Evolutionary conservation across 1,140 invertebrate genomes (phyloP).

Genomic region (Drosophila sproati): DNA sequence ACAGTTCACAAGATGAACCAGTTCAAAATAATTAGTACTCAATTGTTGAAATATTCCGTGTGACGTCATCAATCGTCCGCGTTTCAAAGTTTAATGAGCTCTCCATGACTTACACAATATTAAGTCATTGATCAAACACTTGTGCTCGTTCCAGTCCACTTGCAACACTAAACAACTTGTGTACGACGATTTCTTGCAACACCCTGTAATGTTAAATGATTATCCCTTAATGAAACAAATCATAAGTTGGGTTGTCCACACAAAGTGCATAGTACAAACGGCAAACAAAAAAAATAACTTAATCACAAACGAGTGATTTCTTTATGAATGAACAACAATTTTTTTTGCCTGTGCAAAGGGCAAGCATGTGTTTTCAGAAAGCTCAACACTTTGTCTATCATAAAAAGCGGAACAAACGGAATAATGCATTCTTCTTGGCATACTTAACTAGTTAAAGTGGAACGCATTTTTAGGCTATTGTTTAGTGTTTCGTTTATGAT

Average conservation of each 20-base stretch:
- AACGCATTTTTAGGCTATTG: constrained; percentile 14
- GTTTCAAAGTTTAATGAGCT: constrained; percentile 26
- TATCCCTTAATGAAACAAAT: constrained; percentile 18
- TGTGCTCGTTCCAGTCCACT: constrained; percentile 2
- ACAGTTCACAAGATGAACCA: not conserved
- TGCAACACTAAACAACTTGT: not conserved
- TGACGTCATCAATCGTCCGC: constrained; percentile 16
- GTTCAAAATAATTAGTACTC: constrained; percentile 2
- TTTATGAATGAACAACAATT: constrained; percentile 31
- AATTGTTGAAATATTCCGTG: constrained; percentile 28
- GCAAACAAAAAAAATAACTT: not conserved
- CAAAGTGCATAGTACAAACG: constrained; percentile 40
- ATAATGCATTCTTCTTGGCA: constrained; percentile 37
- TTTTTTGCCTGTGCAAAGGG: constrained; percentile 28
- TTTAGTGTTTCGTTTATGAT: constrained; percentile 14
- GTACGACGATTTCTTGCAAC: not conserved
- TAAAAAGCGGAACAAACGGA: constrained; percentile 18
- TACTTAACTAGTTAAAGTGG: constrained; percentile 31
- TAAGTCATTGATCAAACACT: constrained; percentile 29
- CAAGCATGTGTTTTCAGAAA: constrained; percentile 5
- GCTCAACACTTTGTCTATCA: not conserved
- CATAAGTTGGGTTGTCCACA: constrained; percentile 5
- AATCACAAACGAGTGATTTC: constrained; percentile 13
- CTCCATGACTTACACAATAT: constrained; percentile 23
- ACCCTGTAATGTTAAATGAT: constrained; percentile 11